Conservation (phyloP, 2,888 invertebrate species). For the Meghimatium bilineatum region DNA sequence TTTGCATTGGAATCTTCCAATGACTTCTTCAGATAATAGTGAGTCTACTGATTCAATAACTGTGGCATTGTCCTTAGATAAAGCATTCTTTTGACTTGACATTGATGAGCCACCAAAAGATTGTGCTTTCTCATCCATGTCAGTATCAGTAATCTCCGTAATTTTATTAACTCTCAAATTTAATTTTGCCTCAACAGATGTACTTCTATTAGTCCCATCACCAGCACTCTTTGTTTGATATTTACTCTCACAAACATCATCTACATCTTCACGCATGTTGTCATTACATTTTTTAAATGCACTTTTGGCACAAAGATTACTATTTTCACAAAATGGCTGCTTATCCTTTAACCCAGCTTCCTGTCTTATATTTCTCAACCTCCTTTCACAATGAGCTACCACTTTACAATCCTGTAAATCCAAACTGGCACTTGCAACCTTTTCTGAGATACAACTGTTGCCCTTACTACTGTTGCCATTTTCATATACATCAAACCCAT, state of each 20-base stretch:
- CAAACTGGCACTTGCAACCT: not conserved
- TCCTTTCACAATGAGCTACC: not conserved
- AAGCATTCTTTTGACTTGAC: too few species aligned
- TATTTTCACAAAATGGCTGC: not conserved
- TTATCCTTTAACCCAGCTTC: not conserved
- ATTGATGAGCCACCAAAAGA: not conserved
- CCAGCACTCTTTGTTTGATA: not conserved
- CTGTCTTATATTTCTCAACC: not conserved
- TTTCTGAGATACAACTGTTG: not conserved
- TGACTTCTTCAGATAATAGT: not conserved
- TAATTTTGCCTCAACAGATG: not conserved
- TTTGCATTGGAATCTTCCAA: slow-evolving; percentile 24
- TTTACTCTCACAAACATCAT: not conserved
- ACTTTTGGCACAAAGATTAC: not conserved
- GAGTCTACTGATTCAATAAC: not conserved
- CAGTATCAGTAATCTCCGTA: not conserved
- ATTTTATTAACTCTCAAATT: not conserved
- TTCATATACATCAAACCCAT: not conserved
- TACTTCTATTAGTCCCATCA: not conserved
- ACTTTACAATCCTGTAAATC: not conserved
- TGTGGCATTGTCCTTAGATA: not conserved
- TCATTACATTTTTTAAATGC: not conserved
- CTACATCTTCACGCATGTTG: not conserved
- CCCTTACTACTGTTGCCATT: not conserved
- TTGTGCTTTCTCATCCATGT: not conserved